A percentile compares a stretch with the other conserved stretches of the same genome.
Evolutionary conservation across 2,888 invertebrate genomes (phyloP).

Genomic region (Erebia ligea): DNA sequence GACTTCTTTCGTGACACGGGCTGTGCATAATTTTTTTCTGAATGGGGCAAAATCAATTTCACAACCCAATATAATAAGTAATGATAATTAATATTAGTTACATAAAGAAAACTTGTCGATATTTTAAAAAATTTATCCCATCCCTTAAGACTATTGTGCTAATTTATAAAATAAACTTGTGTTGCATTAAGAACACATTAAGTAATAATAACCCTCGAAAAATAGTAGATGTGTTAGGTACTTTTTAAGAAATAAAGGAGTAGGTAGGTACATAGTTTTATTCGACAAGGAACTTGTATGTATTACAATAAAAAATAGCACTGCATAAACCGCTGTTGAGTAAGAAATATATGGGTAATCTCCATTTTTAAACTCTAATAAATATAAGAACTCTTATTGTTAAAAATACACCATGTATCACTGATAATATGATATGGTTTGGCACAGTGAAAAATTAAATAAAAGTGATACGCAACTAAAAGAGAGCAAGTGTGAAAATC

Average conservation of each 20-base stretch:
- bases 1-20: no score
- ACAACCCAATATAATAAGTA: conserved; percentile 25
- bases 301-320: conserved; percentile 51
- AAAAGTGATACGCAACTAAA: conserved; percentile 28
- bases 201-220: conserved; percentile 78
- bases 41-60: conserved; percentile 34
- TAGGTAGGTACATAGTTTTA: conserved; percentile 45
- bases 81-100: conserved; percentile 4
- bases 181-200: conserved; percentile 60
- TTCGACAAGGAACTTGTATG: conserved; percentile 72
- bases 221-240: conserved; percentile 73
- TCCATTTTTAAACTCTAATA: conserved; percentile 42
- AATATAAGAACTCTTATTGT: conserved; percentile 44
- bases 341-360: conserved; percentile 45
- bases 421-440: conserved; percentile 77
- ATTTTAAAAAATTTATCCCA: conserved; percentile 56
- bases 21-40: conserved; percentile 9
- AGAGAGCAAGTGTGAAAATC: conserved; percentile 39
- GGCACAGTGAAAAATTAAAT: conserved; percentile 50
- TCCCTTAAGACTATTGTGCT: conserved; percentile 77
- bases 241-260: conserved; percentile 57
- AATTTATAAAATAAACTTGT: conserved; percentile 69
- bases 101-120: conserved; percentile 45
- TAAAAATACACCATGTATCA: conserved; percentile 65
- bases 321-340: conserved; percentile 51